These are phyloP conservation scores for Pseudochaenichthys georgianus DNA, from an alignment of 2,797 vertebrate species.

Conservation along the genomic window DNA sequence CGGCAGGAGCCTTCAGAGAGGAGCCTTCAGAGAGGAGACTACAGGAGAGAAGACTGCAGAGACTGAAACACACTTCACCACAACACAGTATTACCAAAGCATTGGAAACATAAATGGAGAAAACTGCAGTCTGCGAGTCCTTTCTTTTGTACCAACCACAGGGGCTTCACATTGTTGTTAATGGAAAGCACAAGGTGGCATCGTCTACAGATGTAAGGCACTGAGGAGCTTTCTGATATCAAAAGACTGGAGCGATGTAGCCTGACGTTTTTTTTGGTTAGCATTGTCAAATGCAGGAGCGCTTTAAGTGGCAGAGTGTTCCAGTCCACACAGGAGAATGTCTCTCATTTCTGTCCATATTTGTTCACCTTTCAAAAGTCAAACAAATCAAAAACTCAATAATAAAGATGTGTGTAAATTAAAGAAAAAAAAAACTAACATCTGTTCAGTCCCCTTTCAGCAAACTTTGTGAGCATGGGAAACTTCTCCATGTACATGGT, in stretches of 20 bases:
- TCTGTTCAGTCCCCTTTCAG: slow-evolving; percentile 72
- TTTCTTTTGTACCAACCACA: slow-evolving; percentile 30
- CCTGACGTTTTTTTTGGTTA: slow-evolving; percentile 25
- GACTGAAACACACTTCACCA: slow-evolving; percentile 37
- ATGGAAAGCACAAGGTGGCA: slow-evolving; percentile 38
- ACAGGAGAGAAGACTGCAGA: slow-evolving; percentile 48
- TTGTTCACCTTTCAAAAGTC: slow-evolving; percentile 76
- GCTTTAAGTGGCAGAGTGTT: slow-evolving; percentile 41
- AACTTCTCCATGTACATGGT: slow-evolving; percentile 30
- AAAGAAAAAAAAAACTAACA: slow-evolving; percentile 41
- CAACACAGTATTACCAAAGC: slow-evolving; percentile 31
- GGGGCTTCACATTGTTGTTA: slow-evolving; percentile 27
- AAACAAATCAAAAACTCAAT: slow-evolving; percentile 59
- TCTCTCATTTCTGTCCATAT: slow-evolving; percentile 63
- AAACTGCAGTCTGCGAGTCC: slow-evolving; percentile 9
- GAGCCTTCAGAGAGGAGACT: slow-evolving; percentile 25
- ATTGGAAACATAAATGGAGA: slow-evolving; percentile 31
- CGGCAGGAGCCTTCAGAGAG: slow-evolving; percentile 14
- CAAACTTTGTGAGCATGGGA: slow-evolving; percentile 43
- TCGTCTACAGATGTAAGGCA: slow-evolving; percentile 54
- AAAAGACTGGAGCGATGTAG: slow-evolving; percentile 50
- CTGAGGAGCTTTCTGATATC: slow-evolving; percentile 42
- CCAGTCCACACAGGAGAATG: slow-evolving; percentile 48
- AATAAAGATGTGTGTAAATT: slow-evolving; percentile 59
- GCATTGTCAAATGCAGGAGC: slow-evolving; percentile 49